Base-by-base conservation (phyloP, 1,140 invertebrate species). In the Habropoda laboriosa region DNA sequence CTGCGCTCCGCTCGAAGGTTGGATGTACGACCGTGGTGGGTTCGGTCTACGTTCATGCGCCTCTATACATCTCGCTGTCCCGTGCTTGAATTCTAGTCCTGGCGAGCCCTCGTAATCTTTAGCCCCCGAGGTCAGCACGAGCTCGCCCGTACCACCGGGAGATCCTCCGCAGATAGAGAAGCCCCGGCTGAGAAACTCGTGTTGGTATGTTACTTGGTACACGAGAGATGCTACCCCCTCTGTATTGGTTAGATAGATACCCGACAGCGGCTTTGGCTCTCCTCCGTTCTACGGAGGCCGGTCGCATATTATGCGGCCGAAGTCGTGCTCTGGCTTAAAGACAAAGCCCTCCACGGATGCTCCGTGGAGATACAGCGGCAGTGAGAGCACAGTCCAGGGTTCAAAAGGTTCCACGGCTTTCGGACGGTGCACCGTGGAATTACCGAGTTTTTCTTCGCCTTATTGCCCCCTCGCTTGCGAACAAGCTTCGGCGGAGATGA, bases 101-200 rank as follows among this genome's bases (percentile, higher is more conserved):
- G 86, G 83, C 78, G 85, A 91, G 90, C 87, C 87, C 87, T 86
- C 82, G 88, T 91, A 91, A 91, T 91, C 91, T 89, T 89, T 89
- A 90, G 88, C 90, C 89, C 90, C 86, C 86, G 89, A 90, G 91
- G 91, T 90, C 89, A 92, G 85, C 83, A 76, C 86, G 90, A 89
- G 87, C 85, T 84, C 75, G 70, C 80, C 76, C 84, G 71, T 80
- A 86, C 61, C 61, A 68, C 49, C 64, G 72, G n/a, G 73, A 86
- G 88, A 88, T 88, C 80, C 83, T 87, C 68, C 71, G 74, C 30
- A 87, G 89, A 91, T 89, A 89, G 78, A 87, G 88, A 86, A 80
- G 64, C 80, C 63, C 45, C 67, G 82, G 70, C 85, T 86, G 88
- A 87, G 87, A 77, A 90, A 89, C 86, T 86, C 66, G 61, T 85